Percentiles rank a stretch among this genome's conserved stretches.
phyloP scores from a whole-genome alignment of 1,140 invertebrate genomes.

The Plectrocnemia conspersa region DNA sequence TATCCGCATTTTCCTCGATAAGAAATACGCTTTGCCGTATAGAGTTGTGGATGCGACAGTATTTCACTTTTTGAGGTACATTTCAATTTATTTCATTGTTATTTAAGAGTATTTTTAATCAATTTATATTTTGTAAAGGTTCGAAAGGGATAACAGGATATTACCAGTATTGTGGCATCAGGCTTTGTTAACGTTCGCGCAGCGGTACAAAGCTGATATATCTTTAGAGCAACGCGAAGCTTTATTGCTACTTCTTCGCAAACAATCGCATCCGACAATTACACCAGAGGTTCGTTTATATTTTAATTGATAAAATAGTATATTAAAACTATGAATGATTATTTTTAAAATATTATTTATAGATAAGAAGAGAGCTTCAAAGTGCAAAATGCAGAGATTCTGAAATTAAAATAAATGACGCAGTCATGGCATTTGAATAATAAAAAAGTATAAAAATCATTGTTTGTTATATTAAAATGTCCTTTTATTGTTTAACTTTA shows the following conservation, averaged over 20 bases:
- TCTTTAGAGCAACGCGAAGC: constrained; percentile 88
- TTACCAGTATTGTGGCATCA: constrained; percentile 98
- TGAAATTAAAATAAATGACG: constrained; percentile 52
- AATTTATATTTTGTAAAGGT: constrained; percentile 53
- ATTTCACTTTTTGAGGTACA: constrained; percentile 85
- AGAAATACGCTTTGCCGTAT: constrained; percentile 97
- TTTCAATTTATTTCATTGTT: background rate
- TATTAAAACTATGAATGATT: background rate
- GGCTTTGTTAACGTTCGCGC: constrained; percentile 86
- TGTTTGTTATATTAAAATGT: background rate
- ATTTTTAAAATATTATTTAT: constrained; percentile 23
- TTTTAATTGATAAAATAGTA: background rate
- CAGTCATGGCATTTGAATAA: constrained; percentile 34
- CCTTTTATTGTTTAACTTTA: no score
- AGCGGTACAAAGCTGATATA: constrained; percentile 93
- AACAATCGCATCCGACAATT: constrained; percentile 76
- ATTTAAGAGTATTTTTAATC: background rate
- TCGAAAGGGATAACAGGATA: constrained; percentile 74
- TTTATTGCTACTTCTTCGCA: constrained; percentile 69
- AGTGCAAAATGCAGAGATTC: constrained; percentile 77
- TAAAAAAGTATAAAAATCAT: constrained; percentile 1
- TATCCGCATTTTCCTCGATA: constrained; percentile 90
- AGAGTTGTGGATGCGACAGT: constrained; percentile 94
- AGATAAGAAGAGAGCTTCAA: constrained; percentile 70
- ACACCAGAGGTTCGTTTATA: constrained; percentile 69